Percentiles rank a stretch among this genome's conserved stretches.
These are phyloP conservation scores for Xylocampa areola DNA, from an alignment of 2,888 invertebrate species.

Conservation along the genomic window DNA sequence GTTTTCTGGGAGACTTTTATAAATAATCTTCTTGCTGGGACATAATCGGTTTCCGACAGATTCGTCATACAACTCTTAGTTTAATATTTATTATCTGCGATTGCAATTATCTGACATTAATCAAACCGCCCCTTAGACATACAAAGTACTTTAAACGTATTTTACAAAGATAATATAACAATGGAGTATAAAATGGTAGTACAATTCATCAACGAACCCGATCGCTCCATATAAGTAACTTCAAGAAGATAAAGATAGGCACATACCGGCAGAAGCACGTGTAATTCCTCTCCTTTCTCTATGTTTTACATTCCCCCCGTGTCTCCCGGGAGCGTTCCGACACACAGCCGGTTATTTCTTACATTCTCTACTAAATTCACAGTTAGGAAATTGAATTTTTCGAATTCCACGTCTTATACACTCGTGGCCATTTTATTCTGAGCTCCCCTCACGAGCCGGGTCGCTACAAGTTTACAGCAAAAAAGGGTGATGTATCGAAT, in stretches of 20 bases:
- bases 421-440: slow-evolving; percentile 64
- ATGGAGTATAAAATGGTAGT: not conserved
- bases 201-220: slow-evolving; percentile 7
- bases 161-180: no score
- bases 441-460: slow-evolving; percentile 54
- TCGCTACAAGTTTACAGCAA: slow-evolving; percentile 40
- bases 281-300: slow-evolving; percentile 75
- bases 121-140: no score
- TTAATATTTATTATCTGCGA: no score
- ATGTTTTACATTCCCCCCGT: slow-evolving; percentile 79
- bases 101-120: no score
- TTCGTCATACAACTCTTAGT: no score
- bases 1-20: no score
- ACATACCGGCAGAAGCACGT: slow-evolving; percentile 64
- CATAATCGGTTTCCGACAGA: no score
- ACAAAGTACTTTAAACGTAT: no score
- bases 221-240: slow-evolving; percentile 31
- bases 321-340: slow-evolving; percentile 73
- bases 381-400: slow-evolving; percentile 87
- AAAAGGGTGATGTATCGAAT: slow-evolving; percentile 59
- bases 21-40: no score
- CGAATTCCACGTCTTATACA: slow-evolving; percentile 78
- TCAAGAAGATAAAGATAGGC: slow-evolving; percentile 56
- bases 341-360: slow-evolving; percentile 80
- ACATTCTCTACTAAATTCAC: slow-evolving; percentile 84